A percentile compares a stretch with the other conserved stretches of the same genome.
Evolutionary conservation across 1,140 invertebrate genomes (phyloP).

Genomic region (Monomorium pharaonis): DNA sequence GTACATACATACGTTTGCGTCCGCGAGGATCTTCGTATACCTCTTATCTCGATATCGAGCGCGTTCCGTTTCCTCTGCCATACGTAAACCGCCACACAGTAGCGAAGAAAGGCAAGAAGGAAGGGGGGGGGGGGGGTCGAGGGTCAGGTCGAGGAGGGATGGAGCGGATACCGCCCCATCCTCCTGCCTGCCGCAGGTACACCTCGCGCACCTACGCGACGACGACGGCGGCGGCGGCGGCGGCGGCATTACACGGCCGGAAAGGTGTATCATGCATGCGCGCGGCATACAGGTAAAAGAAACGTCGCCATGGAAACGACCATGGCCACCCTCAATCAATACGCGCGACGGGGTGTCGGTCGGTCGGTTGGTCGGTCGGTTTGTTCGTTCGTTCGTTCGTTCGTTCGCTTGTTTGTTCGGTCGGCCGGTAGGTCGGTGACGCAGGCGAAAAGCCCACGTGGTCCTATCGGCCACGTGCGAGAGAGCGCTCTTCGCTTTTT

Average conservation of each 20-base stretch:
- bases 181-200: not conserved
- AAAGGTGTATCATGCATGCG: constrained; percentile 64
- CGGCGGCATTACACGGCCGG: constrained; percentile 32
- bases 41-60: constrained; percentile 44
- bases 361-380: not conserved
- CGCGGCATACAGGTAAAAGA: constrained; percentile 77
- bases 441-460: constrained; percentile 78
- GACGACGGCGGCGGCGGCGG: not conserved
- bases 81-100: constrained; percentile 30
- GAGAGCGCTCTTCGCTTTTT: constrained; percentile 38
- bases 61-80: constrained; percentile 18
- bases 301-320: constrained; percentile 81
- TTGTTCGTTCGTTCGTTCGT: constrained; percentile 7
- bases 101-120: not conserved
- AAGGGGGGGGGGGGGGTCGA: not conserved
- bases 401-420: constrained; percentile 20
- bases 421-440: constrained; percentile 73
- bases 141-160: not conserved
- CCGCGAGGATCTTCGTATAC: not conserved
- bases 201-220: constrained; percentile 34
- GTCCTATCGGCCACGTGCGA: constrained; percentile 77
- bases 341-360: constrained; percentile 76
- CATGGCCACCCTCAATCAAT: constrained; percentile 82
- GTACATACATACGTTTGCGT: not conserved
- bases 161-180: constrained; percentile 5